phyloP scores from a whole-genome alignment of 2,888 invertebrate genomes.

The Synanthedon formicaeformis region DNA sequence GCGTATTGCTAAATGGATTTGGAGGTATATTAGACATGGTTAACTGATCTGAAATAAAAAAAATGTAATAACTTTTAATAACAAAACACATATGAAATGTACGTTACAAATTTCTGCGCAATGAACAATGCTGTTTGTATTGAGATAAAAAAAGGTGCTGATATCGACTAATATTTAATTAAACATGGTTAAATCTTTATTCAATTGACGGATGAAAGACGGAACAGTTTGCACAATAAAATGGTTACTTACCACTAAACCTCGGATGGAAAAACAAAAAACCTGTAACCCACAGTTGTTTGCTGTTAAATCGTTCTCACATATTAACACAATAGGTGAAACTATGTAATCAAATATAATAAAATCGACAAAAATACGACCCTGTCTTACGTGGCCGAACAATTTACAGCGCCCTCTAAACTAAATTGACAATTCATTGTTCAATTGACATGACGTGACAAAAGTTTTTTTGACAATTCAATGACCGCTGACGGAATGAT shows the following conservation, averaged over 20 bases:
- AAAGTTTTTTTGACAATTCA: slow-evolving; percentile 1
- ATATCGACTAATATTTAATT: slow-evolving; percentile 40
- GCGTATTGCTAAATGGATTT: slow-evolving; percentile 44
- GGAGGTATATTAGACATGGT: slow-evolving; percentile 61
- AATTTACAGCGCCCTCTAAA: slow-evolving; percentile 60
- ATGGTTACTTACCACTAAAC: slow-evolving; percentile 40
- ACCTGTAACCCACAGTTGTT: slow-evolving; percentile 34
- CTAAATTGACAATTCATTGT: slow-evolving; percentile 42
- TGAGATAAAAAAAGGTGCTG: slow-evolving; percentile 29
- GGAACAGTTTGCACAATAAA: slow-evolving; percentile 14
- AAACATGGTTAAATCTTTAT: slow-evolving; percentile 58
- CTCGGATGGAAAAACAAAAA: slow-evolving; percentile 33
- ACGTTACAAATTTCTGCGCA: not conserved
- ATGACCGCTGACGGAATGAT: no score
- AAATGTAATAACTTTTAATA: slow-evolving; percentile 12
- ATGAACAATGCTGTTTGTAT: slow-evolving; percentile 27
- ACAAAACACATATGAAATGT: not conserved
- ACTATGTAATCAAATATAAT: slow-evolving; percentile 43
- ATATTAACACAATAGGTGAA: slow-evolving; percentile 42
- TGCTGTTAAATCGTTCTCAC: slow-evolving; percentile 51
- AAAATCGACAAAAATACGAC: slow-evolving; percentile 59
- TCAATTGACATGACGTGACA: slow-evolving; percentile 35
- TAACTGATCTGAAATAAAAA: slow-evolving; percentile 50
- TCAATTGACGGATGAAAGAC: slow-evolving; percentile 46
- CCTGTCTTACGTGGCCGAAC: slow-evolving; percentile 70